phyloP scores from a whole-genome alignment of 92 coral and sea anemone genomes.

The Scolanthus callimorphus region DNA sequence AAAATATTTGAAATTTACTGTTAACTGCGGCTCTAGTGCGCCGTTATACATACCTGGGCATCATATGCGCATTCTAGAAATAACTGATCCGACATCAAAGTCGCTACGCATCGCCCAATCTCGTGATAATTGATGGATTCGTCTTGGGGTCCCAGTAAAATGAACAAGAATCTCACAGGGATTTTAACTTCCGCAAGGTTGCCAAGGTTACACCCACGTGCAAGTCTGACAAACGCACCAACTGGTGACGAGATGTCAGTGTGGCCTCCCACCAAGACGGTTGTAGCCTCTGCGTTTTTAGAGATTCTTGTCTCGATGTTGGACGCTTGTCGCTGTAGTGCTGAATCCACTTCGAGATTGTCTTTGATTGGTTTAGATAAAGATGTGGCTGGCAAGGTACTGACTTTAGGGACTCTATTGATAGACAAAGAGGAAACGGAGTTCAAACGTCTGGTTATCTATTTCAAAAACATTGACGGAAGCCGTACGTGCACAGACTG shows the following conservation, averaged over 20 bases:
- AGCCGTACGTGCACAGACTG: too few relatives aligned
- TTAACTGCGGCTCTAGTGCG: too few relatives aligned
- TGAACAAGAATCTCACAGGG: conserved; percentile 87
- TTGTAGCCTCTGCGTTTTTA: conserved; percentile 82
- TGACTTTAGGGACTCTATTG: too few relatives aligned
- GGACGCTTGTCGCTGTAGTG: conserved; percentile 20
- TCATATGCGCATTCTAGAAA: conserved; percentile 76
- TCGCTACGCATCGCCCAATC: conserved; percentile 84
- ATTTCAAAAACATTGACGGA: too few relatives aligned
- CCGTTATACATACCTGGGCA: conserved; percentile 85
- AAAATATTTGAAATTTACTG: too few relatives aligned
- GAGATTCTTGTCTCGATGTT: conserved; percentile 63
- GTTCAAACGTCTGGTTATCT: too few relatives aligned
- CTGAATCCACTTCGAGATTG: background rate
- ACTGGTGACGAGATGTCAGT: conserved; percentile 39
- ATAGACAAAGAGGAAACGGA: too few relatives aligned
- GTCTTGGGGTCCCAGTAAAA: conserved; percentile 78
- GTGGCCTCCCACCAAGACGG: conserved; percentile 89
- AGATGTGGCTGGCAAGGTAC: too few relatives aligned
- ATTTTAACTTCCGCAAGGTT: conserved; percentile 85
- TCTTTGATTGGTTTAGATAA: too few relatives aligned
- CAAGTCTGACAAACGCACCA: conserved; percentile 88
- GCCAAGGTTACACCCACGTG: conserved; percentile 76
- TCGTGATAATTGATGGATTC: conserved; percentile 65
- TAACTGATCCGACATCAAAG: conserved; percentile 87